Conservation (phyloP, 1,140 invertebrate genomes). For the Sinonovacula constricta region DNA sequence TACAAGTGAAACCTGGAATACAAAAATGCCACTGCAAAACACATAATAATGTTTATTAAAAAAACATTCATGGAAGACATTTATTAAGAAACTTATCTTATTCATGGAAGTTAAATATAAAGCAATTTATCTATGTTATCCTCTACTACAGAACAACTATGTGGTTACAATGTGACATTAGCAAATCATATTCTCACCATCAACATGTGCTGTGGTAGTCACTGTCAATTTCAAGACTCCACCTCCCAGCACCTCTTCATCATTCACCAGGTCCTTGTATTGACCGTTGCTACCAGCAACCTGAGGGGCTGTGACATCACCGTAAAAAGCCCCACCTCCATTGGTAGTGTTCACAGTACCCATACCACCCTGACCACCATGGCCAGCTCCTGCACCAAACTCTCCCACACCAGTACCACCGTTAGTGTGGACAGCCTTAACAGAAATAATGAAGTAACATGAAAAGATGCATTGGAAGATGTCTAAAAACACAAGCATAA, state of each 20-base stretch:
- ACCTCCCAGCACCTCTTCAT: constrained; percentile 53
- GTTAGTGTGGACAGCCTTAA: constrained; percentile 48
- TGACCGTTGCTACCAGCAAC: constrained; percentile 60
- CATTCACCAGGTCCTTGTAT: constrained; percentile 21
- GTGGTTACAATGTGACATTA: too few species aligned
- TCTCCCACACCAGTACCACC: constrained; percentile 51
- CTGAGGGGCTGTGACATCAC: constrained; percentile 51
- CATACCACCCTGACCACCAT: constrained; percentile 67
- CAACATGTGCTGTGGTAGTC: constrained; percentile 49
- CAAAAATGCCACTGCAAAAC: too few species aligned
- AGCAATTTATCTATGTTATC: too few species aligned
- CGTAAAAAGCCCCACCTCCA: constrained; percentile 61
- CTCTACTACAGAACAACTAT: too few species aligned
- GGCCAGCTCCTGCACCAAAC: constrained; percentile 63
- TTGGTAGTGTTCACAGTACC: constrained; percentile 16
- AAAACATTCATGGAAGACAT: too few species aligned
- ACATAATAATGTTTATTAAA: too few species aligned
- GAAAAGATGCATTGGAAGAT: too few species aligned
- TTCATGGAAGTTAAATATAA: too few species aligned
- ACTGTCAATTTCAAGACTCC: constrained; percentile 63
- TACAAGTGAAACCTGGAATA: neutral
- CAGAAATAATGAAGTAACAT: neutral
- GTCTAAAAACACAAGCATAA: too few species aligned
- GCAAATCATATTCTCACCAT: constrained; percentile 55
- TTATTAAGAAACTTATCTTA: too few species aligned